Conservation (phyloP, 2,113 vertebrate species). For the Syngnathus typhle region DNA sequence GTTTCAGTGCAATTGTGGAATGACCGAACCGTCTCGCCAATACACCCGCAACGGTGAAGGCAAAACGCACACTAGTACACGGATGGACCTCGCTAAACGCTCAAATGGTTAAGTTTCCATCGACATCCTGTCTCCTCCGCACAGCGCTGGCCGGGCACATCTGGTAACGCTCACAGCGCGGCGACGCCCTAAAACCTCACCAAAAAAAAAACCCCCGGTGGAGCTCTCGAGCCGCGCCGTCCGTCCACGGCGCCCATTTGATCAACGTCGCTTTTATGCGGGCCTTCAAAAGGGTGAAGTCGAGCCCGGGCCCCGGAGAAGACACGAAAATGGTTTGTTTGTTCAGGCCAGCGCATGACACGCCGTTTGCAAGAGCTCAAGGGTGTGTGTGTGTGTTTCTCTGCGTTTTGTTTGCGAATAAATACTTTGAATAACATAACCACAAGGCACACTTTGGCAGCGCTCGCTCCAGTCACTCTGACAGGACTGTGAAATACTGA, state of each 20-base stretch:
- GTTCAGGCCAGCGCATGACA: not conserved
- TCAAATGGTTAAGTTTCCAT: no score
- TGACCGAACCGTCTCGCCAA: no score
- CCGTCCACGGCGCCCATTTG: not conserved
- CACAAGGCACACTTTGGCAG: not conserved
- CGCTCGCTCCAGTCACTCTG: not conserved
- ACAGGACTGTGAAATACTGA: not conserved
- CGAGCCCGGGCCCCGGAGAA: not conserved
- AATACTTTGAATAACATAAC: not conserved
- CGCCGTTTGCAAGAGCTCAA: not conserved
- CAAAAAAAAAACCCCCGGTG: not conserved
- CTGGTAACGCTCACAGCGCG: slow-evolving; percentile 1
- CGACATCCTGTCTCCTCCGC: no score
- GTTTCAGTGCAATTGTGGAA: no score
- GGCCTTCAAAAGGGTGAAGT: not conserved
- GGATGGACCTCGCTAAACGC: no score
- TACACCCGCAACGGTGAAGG: no score
- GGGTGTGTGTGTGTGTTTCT: not conserved
- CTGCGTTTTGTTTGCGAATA: not conserved
- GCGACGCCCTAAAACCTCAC: slow-evolving; percentile 5
- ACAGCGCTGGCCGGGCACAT: not conserved
- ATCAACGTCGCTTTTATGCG: not conserved
- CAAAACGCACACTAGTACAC: no score
- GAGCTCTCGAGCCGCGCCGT: not conserved
- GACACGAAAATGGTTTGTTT: slow-evolving; percentile 5